phyloP scores from a whole-genome alignment of 2,113 vertebrate species.

The Megatriorchis doriae region DNA sequence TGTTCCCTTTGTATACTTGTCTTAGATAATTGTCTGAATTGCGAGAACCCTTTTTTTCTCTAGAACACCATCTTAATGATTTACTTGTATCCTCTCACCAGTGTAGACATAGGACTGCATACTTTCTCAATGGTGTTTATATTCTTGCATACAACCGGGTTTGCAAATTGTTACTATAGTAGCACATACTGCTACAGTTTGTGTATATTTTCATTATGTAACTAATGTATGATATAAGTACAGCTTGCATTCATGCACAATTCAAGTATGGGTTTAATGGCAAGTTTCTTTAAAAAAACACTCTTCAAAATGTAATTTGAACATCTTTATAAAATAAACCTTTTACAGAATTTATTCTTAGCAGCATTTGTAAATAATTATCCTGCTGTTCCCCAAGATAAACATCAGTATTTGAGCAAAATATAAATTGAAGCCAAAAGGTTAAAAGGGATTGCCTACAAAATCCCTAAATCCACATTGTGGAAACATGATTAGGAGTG shows the following conservation, averaged over 20 bases:
- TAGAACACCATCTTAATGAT: background rate
- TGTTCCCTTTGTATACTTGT: background rate
- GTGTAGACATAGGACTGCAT: background rate
- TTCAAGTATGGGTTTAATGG: background rate
- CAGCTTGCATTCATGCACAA: background rate
- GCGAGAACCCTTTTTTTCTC: background rate
- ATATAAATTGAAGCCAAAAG: background rate
- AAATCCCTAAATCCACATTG: background rate
- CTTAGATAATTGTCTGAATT: background rate
- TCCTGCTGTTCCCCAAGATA: background rate
- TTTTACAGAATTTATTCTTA: background rate
- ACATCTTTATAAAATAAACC: background rate
- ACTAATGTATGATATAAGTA: background rate
- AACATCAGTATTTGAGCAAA: background rate
- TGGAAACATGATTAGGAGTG: background rate
- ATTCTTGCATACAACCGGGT: background rate
- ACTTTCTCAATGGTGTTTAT: background rate
- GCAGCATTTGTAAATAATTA: background rate
- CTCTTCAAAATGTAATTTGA: background rate
- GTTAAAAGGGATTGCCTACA: background rate
- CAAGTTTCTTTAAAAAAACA: background rate
- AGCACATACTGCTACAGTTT: background rate
- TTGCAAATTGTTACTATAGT: background rate
- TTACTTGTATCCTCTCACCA: background rate
- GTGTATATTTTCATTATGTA: background rate